Evolutionary conservation across 2,113 vertebrate genomes (phyloP).

Genomic region (Gallinago jamesoni): DNA sequence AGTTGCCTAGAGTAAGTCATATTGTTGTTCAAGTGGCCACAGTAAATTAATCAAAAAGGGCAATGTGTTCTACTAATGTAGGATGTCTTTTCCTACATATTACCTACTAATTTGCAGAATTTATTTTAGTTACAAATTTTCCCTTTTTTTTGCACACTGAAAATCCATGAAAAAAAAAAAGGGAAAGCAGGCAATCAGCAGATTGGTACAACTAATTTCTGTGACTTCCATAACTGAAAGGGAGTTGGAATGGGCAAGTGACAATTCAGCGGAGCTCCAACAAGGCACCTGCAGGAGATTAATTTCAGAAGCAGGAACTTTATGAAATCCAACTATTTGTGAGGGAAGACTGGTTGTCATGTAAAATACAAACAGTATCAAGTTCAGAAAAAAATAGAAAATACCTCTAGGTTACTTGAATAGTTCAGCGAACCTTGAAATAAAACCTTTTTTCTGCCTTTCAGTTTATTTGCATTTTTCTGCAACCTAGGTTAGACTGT

Average conservation of each 20-base stretch:
- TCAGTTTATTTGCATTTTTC: neutral
- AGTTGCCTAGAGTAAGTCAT: neutral
- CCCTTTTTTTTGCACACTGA: too few relatives aligned
- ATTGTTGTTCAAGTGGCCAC: neutral
- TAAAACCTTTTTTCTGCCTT: neutral
- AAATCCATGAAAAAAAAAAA: neutral
- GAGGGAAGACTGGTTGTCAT: neutral
- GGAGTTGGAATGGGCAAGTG: neutral
- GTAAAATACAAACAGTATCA: fast-evolving
- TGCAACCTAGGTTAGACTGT: neutral
- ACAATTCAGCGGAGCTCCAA: neutral
- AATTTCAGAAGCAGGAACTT: neutral
- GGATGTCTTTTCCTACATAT: neutral
- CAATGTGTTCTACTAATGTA: neutral
- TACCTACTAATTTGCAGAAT: neutral
- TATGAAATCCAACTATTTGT: neutral
- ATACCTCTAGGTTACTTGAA: neutral
- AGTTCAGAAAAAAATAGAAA: neutral
- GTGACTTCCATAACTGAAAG: neutral
- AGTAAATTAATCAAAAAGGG: neutral
- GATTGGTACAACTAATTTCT: neutral
- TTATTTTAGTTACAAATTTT: neutral
- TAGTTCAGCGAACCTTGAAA: neutral
- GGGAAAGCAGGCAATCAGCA: neutral
- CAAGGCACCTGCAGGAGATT: neutral